Conservation (phyloP, 2,797 vertebrate genomes). For the Rhinella marina region DNA sequence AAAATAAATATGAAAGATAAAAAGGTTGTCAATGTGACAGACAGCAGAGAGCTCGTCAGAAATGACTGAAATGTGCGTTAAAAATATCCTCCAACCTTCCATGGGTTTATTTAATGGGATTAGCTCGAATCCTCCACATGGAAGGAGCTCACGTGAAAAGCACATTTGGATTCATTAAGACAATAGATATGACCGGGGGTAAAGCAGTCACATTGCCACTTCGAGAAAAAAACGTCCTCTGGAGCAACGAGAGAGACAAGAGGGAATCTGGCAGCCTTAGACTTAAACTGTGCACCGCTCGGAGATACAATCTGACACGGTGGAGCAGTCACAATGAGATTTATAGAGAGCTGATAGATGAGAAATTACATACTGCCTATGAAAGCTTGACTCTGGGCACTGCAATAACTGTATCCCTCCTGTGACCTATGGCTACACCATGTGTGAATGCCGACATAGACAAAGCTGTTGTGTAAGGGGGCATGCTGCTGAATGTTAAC, state of each 20-base stretch:
- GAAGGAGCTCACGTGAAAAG: constrained; percentile 8
- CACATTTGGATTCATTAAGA: constrained; percentile 39
- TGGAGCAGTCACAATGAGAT: constrained; percentile 23
- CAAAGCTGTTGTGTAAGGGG: neutral
- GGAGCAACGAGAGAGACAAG: constrained; percentile 14
- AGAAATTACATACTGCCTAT: constrained; percentile 5
- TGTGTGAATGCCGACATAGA: constrained; percentile 6
- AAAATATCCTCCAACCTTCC: constrained; percentile 3
- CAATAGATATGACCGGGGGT: constrained; percentile 30
- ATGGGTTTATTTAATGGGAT: neutral
- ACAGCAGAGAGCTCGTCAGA: neutral
- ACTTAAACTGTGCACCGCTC: constrained; percentile 34
- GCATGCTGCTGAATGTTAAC: neutral
- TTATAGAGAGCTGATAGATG: constrained; percentile 3
- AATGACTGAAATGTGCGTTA: constrained; percentile 6
- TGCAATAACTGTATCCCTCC: neutral
- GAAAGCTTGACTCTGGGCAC: neutral
- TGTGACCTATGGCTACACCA: neutral
- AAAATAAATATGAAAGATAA: constrained; percentile 11
- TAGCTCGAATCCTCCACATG: neutral
- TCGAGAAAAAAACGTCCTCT: neutral
- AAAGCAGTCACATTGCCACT: neutral
- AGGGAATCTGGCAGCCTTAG: constrained; percentile 25
- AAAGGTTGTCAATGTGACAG: constrained; percentile 23
- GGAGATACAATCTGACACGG: constrained; percentile 39